Conservation (phyloP, 2,113 vertebrate genomes). For the Ardeotis arabs region DNA sequence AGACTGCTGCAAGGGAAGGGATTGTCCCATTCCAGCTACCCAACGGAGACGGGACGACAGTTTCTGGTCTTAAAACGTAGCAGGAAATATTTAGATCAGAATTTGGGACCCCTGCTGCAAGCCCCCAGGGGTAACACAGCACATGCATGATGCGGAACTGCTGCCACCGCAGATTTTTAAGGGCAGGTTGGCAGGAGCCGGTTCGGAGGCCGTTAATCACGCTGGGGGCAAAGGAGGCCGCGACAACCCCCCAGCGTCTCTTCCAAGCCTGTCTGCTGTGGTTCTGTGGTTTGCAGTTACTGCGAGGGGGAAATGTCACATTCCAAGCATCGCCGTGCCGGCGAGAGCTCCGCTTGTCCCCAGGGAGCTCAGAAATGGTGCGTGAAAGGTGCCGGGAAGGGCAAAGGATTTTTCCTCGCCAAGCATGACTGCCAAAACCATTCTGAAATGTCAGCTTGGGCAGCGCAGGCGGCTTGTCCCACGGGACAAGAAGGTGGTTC, state of each 20-base stretch:
- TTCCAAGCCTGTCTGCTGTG: accelerated
- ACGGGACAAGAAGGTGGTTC: neutral
- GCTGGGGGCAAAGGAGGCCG: neutral
- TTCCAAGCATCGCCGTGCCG: neutral
- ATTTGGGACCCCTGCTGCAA: neutral
- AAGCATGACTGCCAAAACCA: neutral
- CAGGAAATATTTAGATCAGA: neutral
- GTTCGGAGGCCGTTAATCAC: too few relatives aligned
- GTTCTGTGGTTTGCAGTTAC: neutral
- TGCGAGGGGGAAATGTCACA: neutral
- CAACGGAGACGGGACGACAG: neutral
- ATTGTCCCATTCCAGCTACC: neutral
- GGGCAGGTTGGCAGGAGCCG: neutral
- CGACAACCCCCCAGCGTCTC: neutral
- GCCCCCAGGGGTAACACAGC: neutral
- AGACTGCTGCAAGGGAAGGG: neutral
- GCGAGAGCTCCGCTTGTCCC: neutral
- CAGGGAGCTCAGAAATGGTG: too few relatives aligned
- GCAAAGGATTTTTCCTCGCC: neutral
- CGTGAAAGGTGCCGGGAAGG: neutral
- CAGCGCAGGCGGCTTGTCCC: accelerated
- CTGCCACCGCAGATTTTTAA: neutral
- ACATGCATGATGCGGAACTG: accelerated
- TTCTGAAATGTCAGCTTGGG: neutral
- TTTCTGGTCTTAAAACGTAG: neutral